Base-by-base conservation (phyloP, 2,888 invertebrate genomes). In the Cyrtodaria siliqua region DNA sequence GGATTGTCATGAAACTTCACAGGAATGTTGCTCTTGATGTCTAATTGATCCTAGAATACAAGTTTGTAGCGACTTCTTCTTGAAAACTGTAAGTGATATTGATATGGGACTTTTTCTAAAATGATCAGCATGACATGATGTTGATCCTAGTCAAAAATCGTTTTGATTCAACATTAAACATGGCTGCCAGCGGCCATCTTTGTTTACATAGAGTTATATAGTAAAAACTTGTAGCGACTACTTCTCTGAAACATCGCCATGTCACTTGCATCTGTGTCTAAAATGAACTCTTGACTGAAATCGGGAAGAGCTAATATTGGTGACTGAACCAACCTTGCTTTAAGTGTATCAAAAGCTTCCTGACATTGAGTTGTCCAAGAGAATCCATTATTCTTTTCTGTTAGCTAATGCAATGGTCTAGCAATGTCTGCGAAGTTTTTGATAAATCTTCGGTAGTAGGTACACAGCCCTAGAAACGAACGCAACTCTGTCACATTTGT, bases 381-480 rank as follows among this genome's bases (percentile, higher is more conserved):
- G 27, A 70, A 74, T 1, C n/a, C 16, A 52, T 49, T 20, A 6
- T 16, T 12, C 26, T 70, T 70, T 16, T 61, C 61, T 0, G 57
- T 57, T 12, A 78, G 24, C 3, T 52, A 18, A 23, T 74, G 56
- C 1, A n/a, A n/a, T n/a, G n/a, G n/a, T n/a, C n/a, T n/a, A n/a
- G n/a, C n/a, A n/a, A 74, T 71, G 0, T 55, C 26, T 8, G 70
- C 44, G 56, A 76, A 77, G 3, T 62, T 16, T 16, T 27, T 26
- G 2, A 77, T 66, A 26, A 69, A 70, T 27, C 55, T 26, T 23
- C 71, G 52, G 26, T 82, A 72, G 42, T 75, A 79, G 29, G 67
- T 63, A 18, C 70, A 75, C 0, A 82, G 53, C n/a, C 82, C 82
- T 2, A 79, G 9, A 24, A 82, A 81, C 29, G 70, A 70, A 2